Base-by-base conservation (phyloP, 2,888 invertebrate genomes). In the Acanthosepion esculentum region DNA sequence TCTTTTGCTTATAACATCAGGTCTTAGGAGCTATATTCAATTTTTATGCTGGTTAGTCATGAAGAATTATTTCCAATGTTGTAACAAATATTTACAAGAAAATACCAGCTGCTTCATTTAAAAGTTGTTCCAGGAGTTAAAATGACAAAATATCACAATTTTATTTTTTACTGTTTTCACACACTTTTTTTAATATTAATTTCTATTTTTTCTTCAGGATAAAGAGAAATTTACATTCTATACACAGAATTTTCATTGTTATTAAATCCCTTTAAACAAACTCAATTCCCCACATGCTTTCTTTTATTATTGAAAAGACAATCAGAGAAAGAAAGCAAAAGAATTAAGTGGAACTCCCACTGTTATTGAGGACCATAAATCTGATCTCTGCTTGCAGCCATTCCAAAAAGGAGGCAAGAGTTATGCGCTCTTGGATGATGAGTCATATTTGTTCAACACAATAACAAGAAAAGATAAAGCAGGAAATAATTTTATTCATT, bases 311-410 rank as follows among this genome's bases (percentile, higher is more conserved):
- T 29, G n/a, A 20, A 48, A n/a, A 92, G 20, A 59, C n/a, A n/a
- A 78, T 78, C 78, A 78, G 33, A n/a, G n/a, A 78, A 78, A 78
- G 78, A n/a, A 78, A 78, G 78, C n/a, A n/a, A 78, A 78, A 78
- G n/a, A 78, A 78, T n/a, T 15, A n/a, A 78, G 20, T 50, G 5
- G 92, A 48, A 92, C 53, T 48, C 53, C 48, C 92, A 48, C 92
- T 92, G 48, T 15, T 92, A 53, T 50, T 15, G 20, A 50, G 48
- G 15, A n/a, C 20, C 48, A 92, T 92, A 92, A 92, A 48, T 50
- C 53, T 92, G 53, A 92, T n/a, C 48, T 48, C 92, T 48, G 48
- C 92, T 20, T 29, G 92, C 48, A 50, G 53, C 12, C n/a, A 41
- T 50, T 50, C 48, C 29, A 12, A 41, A 48, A 92, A 92, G 92